A percentile compares a stretch with the other conserved stretches of the same genome.
Evolutionary conservation across 2,113 vertebrate species (phyloP).

Genomic region (Rhipidura dahli): DNA sequence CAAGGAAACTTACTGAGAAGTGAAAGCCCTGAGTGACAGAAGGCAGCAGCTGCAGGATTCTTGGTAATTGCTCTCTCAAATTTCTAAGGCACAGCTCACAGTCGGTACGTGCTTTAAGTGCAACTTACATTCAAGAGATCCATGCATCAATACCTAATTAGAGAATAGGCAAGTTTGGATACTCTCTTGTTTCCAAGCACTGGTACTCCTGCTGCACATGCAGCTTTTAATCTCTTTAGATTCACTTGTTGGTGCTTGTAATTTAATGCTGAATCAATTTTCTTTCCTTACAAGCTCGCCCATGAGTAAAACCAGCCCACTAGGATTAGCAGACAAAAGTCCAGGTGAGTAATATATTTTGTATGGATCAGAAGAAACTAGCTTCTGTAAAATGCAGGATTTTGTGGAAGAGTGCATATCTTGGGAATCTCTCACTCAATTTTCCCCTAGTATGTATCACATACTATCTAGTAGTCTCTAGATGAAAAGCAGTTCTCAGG

Average conservation of each 20-base stretch:
- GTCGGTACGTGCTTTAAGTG: neutral
- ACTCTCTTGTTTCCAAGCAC: neutral
- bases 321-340: neutral
- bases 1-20: neutral
- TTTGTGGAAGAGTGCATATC: neutral
- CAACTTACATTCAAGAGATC: neutral
- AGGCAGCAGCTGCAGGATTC: neutral
- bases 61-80: neutral
- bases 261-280: neutral
- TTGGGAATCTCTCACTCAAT: neutral
- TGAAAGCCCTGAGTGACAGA: neutral
- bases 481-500: neutral
- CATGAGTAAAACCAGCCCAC: neutral
- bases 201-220: neutral
- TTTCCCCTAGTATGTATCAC: neutral
- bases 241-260: neutral
- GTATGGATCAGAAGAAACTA: neutral
- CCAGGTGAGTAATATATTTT: neutral
- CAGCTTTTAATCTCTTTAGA: neutral
- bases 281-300: neutral
- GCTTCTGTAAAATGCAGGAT: neutral
- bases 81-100: neutral
- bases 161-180: neutral
- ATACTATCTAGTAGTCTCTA: neutral
- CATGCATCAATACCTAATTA: neutral